Conservation (phyloP, 2,797 vertebrate species). For the Monodelphis domestica region DNA sequence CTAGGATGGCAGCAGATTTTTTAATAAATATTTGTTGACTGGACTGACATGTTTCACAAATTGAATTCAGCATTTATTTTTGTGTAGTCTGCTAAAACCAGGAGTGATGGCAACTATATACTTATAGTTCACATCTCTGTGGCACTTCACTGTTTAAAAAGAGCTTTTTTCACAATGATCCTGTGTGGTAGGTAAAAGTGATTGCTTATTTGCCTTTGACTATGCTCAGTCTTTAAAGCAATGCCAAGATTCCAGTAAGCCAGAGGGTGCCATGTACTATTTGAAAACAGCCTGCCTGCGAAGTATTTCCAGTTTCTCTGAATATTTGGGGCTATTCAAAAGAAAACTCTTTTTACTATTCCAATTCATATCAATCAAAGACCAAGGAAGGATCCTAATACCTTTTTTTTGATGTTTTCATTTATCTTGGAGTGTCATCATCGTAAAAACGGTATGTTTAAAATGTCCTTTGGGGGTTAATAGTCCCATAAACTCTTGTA, state of each 20-base stretch:
- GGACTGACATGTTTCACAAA: conserved; percentile 10
- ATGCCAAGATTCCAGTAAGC: conserved; percentile 5
- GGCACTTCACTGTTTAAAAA: neutral
- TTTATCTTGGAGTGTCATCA: conserved; percentile 84
- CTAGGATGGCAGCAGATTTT: neutral
- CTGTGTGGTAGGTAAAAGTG: neutral
- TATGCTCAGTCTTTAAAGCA: neutral
- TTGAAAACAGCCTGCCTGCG: neutral
- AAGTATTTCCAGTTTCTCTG: conserved; percentile 59
- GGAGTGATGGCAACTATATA: neutral
- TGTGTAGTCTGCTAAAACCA: neutral
- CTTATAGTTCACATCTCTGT: neutral
- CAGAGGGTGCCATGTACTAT: neutral
- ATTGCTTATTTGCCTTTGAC: conserved; percentile 29
- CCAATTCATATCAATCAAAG: conserved; percentile 82
- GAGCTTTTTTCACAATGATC: neutral
- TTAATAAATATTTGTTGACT: conserved; percentile 43
- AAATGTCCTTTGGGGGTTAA: conserved; percentile 81
- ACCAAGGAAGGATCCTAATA: conserved; percentile 81
- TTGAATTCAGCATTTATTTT: neutral
- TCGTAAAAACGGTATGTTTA: conserved; percentile 83
- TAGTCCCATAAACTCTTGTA: conserved; percentile 83
- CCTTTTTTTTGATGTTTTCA: conserved; percentile 83
- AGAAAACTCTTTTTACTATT: conserved; percentile 55
- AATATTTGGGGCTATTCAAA: conserved; percentile 26